Evolutionary conservation across 2,113 vertebrate species (phyloP), one percentile per base, ranked within the genome.

Genomic region (Nicator chloris): DNA sequence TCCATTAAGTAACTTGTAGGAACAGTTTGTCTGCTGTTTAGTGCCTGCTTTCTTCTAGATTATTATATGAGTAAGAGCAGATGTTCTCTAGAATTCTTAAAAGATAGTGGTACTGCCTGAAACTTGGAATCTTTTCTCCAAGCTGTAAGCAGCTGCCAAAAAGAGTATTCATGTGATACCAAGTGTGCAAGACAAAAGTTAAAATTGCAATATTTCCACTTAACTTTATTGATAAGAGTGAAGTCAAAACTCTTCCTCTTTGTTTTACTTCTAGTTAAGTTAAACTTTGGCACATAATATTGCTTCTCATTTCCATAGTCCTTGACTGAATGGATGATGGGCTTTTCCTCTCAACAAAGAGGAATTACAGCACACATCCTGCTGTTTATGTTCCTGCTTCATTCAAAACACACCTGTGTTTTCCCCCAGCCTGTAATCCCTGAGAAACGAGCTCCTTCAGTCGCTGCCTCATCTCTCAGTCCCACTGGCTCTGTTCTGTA

Each of bases 21-120:
- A 79, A 56, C 27, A 53, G 73, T 72, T 73, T 81, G 35, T 92
- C 61, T 84, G 85, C 59, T 78, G n/a, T 68, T 95, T 53, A 17
- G 60, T 78, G 73, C 31, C 51, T 20, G 26, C 50, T 69, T 94
- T 71, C 65, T 94, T 91, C 66, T 64, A 57, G 53, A 18, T 75
- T 83, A 26, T 75, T 82, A 9, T 31, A 44, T 53, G 68, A 77
- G 66, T 69, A 66, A 94, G 35, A 92, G 60, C 42, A 82, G 40
- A 37, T 90, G 87, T 83, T 83, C 42, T 77, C 13, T 61, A 44
- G 40, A 53, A 63, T 82, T 63, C 42, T 79, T 39, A 45, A 39
- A 69, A 82, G 53, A 31, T 0, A 85, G 35, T 7, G 1, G 9
- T 30, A 16, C 42, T 91, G 63, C 42, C 56, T 92, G 53, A 64